Evolutionary conservation across 2,113 vertebrate species (phyloP), one percentile per base, ranked within the genome.

Genomic region (Ceyx cyanopectus): DNA sequence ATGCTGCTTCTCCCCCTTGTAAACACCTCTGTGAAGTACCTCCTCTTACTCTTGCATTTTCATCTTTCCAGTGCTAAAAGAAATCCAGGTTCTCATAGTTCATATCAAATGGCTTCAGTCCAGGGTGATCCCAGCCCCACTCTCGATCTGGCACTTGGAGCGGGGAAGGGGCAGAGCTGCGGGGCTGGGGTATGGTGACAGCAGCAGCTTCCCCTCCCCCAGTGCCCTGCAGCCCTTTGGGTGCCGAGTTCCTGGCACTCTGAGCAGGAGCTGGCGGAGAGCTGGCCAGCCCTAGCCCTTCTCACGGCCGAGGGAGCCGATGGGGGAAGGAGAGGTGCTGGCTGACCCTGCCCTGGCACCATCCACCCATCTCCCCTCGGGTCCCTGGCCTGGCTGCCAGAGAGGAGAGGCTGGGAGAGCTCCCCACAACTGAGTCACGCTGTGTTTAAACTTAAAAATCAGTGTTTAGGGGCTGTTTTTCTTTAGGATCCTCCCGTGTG

Each of bases 11-110:
- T 81, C 9, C 68, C 27, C 40, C 41, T 81, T 70, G 41, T 43
- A 43, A 87, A 77, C 0, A 10, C 15, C 67, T 73, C 16, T 43
- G 62, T 90, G 89, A 94, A 95, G 94, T 95, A 75, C 90, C 93
- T 96, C 54, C 72, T 93, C 73, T 91, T 90, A 48, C 79, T 96
- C 63, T 97, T 43, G 14, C 69, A 32, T 95, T 96, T 21, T 95
- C 13, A 78, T 92, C 30, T 96, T 97, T 61, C 80, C 72, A 9
- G 58, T 86, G 68, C 73, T 95, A 94, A 95, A 89, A 91, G 56
- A 84, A 95, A 95, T 95, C 96, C 96, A 95, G 88, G 84, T 97
- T 96, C 96, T 97, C 95, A 93, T 51, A 85, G 94, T 66, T 96
- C 94, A 81, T 94, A 91, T 96, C 76, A 95, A 94, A 94, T 95